Conservation (phyloP, 2,888 invertebrate species). For the Dryomyza anilis region DNA sequence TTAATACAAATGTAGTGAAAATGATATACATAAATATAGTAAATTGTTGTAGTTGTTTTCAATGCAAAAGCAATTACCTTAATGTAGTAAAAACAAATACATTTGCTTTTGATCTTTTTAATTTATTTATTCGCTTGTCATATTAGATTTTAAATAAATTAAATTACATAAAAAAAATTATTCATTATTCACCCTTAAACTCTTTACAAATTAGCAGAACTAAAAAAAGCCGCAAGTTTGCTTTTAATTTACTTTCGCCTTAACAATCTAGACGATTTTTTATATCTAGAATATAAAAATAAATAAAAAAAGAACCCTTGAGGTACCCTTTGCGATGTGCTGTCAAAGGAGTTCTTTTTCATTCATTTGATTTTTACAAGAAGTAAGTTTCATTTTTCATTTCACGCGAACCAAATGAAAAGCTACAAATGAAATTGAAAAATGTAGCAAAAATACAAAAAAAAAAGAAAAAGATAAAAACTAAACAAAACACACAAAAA, state of each 20-base stretch:
- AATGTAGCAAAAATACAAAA: background rate
- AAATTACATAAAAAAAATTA: too few relatives aligned
- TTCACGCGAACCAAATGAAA: background rate
- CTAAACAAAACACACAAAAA: background rate
- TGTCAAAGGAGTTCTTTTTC: conserved; percentile 1
- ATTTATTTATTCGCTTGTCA: too few relatives aligned
- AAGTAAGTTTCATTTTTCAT: conserved; percentile 10
- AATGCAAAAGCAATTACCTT: too few relatives aligned
- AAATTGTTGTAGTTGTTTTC: too few relatives aligned
- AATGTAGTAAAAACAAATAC: too few relatives aligned
- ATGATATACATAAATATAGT: too few relatives aligned
- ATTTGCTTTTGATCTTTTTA: too few relatives aligned
- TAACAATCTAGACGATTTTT: too few relatives aligned
- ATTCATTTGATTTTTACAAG: background rate
- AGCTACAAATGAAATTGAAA: background rate
- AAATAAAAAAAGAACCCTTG: background rate
- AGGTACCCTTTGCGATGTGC: background rate
- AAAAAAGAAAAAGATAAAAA: background rate
- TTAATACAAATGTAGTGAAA: too few relatives aligned
- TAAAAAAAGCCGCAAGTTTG: conserved; percentile 7
- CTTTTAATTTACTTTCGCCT: conserved; percentile 6
- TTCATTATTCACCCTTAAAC: too few relatives aligned
- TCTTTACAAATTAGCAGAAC: too few relatives aligned
- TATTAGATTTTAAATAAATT: too few relatives aligned
- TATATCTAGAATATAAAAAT: background rate